Percentiles rank a stretch among this genome's conserved stretches.
These are phyloP conservation scores for Rhinichthys osculus DNA, from an alignment of 2,797 vertebrate species.

Conservation along the genomic window DNA sequence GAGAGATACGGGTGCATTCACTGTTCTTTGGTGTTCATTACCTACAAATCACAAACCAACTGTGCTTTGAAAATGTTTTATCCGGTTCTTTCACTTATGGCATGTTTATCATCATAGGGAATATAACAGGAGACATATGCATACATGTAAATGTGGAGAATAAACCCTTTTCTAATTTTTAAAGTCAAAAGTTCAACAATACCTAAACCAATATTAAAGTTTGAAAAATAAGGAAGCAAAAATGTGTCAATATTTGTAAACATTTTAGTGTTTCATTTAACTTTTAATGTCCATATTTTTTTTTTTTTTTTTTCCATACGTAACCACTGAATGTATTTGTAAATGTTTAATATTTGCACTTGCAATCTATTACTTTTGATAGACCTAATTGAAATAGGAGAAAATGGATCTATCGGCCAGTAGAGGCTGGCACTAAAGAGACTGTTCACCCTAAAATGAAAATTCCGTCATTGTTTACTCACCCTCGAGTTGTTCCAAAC, in stretches of 20 bases:
- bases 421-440: neutral
- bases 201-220: neutral
- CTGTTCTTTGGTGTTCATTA: neutral
- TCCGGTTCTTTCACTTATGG: neutral
- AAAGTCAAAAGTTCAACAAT: neutral
- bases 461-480: too few species aligned
- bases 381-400: neutral
- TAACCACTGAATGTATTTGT: neutral
- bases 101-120: neutral
- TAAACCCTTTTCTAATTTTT: neutral
- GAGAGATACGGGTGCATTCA: too few species aligned
- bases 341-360: neutral
- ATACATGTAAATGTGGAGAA: neutral
- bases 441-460: too few species aligned
- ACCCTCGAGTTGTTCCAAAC: too few species aligned
- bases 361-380: neutral
- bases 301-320: too few species aligned
- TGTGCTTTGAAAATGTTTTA: neutral
- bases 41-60: neutral
- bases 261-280: neutral
- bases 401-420: neutral
- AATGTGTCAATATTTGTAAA: too few species aligned
- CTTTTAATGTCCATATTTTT: neutral
- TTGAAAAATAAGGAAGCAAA: neutral
- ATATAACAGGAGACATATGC: neutral